Percentiles rank a stretch among this genome's conserved stretches.
Evolutionary conservation across 2,113 vertebrate species (phyloP).

Genomic region (Nothoprocta perdicaria): DNA sequence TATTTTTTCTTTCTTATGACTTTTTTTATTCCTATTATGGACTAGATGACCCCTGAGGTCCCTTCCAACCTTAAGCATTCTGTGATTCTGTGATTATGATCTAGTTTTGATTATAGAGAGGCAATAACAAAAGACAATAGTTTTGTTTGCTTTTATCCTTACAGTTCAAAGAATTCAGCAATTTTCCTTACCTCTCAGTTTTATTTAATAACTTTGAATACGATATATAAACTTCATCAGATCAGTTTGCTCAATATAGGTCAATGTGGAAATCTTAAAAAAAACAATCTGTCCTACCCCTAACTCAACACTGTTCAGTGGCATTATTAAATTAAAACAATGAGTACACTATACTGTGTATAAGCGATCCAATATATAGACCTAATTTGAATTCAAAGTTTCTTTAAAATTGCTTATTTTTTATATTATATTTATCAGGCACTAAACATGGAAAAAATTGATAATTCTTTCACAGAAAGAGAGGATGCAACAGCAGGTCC

Average conservation of each 20-base stretch:
- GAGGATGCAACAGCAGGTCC: background rate
- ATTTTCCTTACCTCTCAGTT: background rate
- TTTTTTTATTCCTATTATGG: background rate
- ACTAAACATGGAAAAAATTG: background rate
- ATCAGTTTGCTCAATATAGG: background rate
- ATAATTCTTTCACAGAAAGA: background rate
- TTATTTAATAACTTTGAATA: background rate
- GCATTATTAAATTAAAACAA: background rate
- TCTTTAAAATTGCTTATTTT: background rate
- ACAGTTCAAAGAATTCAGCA: background rate
- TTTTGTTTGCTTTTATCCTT: background rate
- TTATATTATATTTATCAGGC: background rate
- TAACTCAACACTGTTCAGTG: background rate
- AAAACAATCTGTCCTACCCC: background rate
- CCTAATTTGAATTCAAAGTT: background rate
- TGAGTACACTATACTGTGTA: background rate
- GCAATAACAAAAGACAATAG: background rate
- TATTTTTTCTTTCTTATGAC: background rate
- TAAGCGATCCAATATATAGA: background rate
- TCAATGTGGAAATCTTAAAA: background rate
- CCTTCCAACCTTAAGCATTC: too few relatives aligned
- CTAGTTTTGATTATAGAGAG: background rate
- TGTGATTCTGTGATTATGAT: too few relatives aligned
- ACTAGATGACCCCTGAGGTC: too few relatives aligned
- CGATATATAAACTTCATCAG: background rate